Base-by-base conservation (phyloP, 2,888 invertebrate species). In the Hypselothyrea guttata region DNA sequence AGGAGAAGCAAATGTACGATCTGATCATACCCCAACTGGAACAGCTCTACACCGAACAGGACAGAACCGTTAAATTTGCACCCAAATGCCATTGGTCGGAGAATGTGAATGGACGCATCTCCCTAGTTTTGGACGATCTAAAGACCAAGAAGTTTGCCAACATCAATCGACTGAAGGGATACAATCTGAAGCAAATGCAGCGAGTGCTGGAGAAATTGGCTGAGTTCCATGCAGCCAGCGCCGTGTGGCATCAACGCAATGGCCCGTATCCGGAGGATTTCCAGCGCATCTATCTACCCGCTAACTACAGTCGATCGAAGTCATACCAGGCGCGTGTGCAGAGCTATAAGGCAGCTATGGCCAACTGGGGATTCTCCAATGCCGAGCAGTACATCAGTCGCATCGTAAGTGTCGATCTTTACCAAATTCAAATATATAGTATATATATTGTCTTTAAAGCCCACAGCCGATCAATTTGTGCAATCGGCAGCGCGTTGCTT, bases 171-270 rank as follows among this genome's bases (percentile, higher is more conserved):
- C 75, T 86, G 0, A 85, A 87, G 35, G 90, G 90, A 1, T 86
- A 88, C 42, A 86, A 88, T 56, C 78, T 86, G 74, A 47, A 69
- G 4, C 90, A 90, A 34, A 87, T 88, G 69, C 81, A 86, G 7
- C 71, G 87, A 0, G 87, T 87, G 1, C 65, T 90, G 5, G 81
- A 87, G 45, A 86, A 89, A 18, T 55, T 90, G 40, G 89, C 90
- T 3, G 85, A 90, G 49, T 87, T 89, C 33, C 90, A 90, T 85
- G 90, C 90, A 0, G 87, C 84, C 4, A 87, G 86, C 8, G 89
- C 86, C 0, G 81, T 88, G 4, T 76, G 85, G 56, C 68, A 82
- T 2, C 86, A 88, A 9, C 61, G 67, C 0, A 69, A 85, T 8
- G 88, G 88, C 3, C 49, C 81, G 11, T 86, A 77, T 59, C 84